phyloP scores from a whole-genome alignment of 2,888 invertebrate genomes.

The Drosophila peninsularis region DNA sequence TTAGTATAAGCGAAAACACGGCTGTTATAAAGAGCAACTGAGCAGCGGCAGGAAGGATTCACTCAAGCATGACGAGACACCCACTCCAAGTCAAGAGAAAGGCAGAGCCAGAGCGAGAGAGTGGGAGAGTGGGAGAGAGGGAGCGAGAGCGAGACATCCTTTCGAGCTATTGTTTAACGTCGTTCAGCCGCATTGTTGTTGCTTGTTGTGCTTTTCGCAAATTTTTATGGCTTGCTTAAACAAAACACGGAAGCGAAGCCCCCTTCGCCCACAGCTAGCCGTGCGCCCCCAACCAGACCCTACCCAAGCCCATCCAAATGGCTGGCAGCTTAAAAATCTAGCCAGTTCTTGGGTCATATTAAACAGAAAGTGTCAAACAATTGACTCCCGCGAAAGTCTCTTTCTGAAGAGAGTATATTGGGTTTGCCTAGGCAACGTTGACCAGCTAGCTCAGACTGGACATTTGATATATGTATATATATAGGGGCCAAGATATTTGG shows the following conservation, averaged over 20 bases:
- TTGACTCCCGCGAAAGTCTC: constrained; percentile 1
- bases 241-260: constrained; percentile 60
- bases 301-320: background rate
- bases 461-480: too few species aligned
- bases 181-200: constrained; percentile 24
- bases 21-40: constrained; percentile 29
- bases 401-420: background rate
- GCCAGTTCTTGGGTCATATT: background rate
- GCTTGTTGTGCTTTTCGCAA: constrained; percentile 58
- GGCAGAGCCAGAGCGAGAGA: fast-evolving
- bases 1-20: constrained; percentile 18
- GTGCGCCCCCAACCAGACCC: background rate
- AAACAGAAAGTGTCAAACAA: constrained; percentile 8
- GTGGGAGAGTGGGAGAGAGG: background rate
- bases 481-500: too few species aligned
- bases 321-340: background rate
- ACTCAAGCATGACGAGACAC: constrained; percentile 69
- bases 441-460: background rate
- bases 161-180: constrained; percentile 44
- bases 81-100: constrained; percentile 29
- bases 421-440: background rate
- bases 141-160: constrained; percentile 9
- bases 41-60: constrained; percentile 57
- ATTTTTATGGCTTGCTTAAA: constrained; percentile 79
- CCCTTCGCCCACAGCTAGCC: background rate